Base-by-base conservation (phyloP, 1,140 invertebrate species). In the Coelopa frigida region DNA sequence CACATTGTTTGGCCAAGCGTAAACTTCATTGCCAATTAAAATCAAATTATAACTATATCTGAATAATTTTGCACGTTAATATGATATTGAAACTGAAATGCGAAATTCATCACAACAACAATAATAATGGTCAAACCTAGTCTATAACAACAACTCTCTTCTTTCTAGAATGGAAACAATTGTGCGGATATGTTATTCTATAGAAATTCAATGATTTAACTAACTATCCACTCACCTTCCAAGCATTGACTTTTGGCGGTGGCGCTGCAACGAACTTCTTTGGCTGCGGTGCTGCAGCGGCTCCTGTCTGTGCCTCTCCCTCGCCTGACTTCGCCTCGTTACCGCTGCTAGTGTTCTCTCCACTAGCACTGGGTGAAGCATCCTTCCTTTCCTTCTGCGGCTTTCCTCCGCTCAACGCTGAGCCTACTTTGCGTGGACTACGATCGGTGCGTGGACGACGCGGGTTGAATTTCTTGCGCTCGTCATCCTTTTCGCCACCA, bases 161-260 rank as follows among this genome's bases (percentile, higher is more conserved):
- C n/a, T n/a, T n/a, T n/a, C n/a, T n/a, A n/a, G n/a, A n/a, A n/a
- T n/a, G n/a, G n/a, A n/a, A n/a, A n/a, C n/a, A n/a, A n/a, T n/a
- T n/a, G n/a, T n/a, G n/a, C n/a, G n/a, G n/a, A n/a, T n/a, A n/a
- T n/a, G n/a, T n/a, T n/a, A n/a, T n/a, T n/a, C n/a, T n/a, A n/a
- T n/a, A n/a, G n/a, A n/a, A n/a, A n/a, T n/a, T n/a, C n/a, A n/a
- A n/a, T n/a, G n/a, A n/a, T n/a, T n/a, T n/a, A n/a, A n/a, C n/a
- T n/a, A n/a, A n/a, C n/a, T n/a, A n/a, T 35, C 12, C 15, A 68
- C 72, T 73, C 35, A 72, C 60, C 65, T 75, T 73, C 74, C 74
- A 75, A 22, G 72, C 72, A 58, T 75, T 75, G n/a, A 73, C 71
- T 61, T 75, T 74, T 24, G 74, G 74, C 46, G 73, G 57, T 33